Evolutionary conservation across 2,888 invertebrate species (phyloP), one percentile per base, ranked within the genome.

Genomic region (Atrina japonica): DNA sequence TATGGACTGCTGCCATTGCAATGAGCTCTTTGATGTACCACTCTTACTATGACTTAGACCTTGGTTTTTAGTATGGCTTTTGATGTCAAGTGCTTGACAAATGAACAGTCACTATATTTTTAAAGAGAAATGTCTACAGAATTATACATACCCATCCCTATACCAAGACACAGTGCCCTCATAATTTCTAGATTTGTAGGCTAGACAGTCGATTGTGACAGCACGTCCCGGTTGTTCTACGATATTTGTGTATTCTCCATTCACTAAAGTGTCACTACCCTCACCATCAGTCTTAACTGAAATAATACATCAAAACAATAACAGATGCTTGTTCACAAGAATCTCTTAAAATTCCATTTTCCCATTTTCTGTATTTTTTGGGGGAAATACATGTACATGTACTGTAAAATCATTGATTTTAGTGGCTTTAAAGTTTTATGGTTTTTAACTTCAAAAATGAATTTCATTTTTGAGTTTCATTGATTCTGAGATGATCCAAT

Each of bases 141-240:
- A 35, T 5, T 16, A 21, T 41, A 81, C 83, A 67, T 68, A 84
- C 86, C 94, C 93, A 88, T 97, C 94, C 90, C 96, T 96, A 89
- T 93, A 95, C 97, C 97, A 97, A 70, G 93, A 91, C 2, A 96
- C 94, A 76, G 92, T 92, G 2, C 96, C 96, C 65, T 76, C 65
- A 68, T 74, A 69, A 14, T 82, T 82, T 29, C 69, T 63, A 16
- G 40, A 78, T 80, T 29, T 64, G 71, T 9, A 83, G 79, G 59
- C 77, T 55, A 25, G 55, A 80, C 88, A 88, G 7, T 76, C 76
- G 47, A 88, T 72, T 3, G 76, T 72, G 0, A 83, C 81, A 52
- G 78, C 77, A 35, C 77, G 70, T 11, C 85, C 86, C 25, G 83
- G 80, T 30, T 75, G 77, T 0, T 80, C 86, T 7, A 82, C 35